Base-by-base conservation (phyloP, 1,140 invertebrate genomes). In the Diorhabda carinulata region DNA sequence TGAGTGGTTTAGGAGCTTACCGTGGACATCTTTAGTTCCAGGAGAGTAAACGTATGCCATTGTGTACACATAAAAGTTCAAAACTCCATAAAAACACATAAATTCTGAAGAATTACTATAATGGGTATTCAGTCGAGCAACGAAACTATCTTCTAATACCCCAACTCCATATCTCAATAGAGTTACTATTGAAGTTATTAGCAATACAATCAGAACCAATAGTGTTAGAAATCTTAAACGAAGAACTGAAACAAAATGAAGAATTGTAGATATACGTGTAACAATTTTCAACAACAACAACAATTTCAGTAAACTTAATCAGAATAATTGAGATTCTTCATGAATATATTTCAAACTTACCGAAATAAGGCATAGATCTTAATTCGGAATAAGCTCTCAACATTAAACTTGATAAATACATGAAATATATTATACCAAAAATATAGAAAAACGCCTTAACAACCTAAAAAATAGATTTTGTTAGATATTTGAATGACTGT, bases 341-440 rank as follows among this genome's bases (percentile, higher is more conserved):
- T 25, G 25, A 25, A 25, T 25, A 25, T 1, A 25, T 25, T 25
- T 25, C 25, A 25, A 25, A 45, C 85, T 89, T 86, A 97, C 95
- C 95, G 87, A 98, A 98, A 83, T 93, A 98, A 70, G 95, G 95
- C 96, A 98, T 98, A 6, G 94, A 93, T 77, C 95, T 86, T 43
- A 99, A 85, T 84, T 98, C 96, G 73, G 91, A 95, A 79, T 97
- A 98, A 2, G 96, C 95, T 78, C 91, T 89, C 40, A 98, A 82
- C 68, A 97, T 88, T 25, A 98, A 83, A 74, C 94, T 87, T 2
- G 92, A 76, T 62, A 98, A 82, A 83, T 97, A 98, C 6, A 94
- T 80, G 58, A 97, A 84, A 79, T 98, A 98, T 69, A 96, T 79
- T 57, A 89, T 88, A 70, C 92, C 89, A 76, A 93, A 88, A 10